phyloP scores from a whole-genome alignment of 2,888 invertebrate species.

The Nasonovia ribisnigri region DNA sequence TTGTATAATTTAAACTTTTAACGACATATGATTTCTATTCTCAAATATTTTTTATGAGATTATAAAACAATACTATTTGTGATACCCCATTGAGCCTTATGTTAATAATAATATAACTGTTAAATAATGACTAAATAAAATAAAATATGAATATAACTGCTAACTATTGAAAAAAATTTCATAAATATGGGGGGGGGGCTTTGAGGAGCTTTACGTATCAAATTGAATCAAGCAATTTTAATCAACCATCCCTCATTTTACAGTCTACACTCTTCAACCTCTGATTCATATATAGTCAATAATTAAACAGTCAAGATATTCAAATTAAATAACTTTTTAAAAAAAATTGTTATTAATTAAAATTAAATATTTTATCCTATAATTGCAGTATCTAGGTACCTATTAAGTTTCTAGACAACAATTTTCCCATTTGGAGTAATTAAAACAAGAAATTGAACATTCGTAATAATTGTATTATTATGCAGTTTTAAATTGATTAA shows the following conservation, averaged over 20 bases:
- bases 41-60: neutral
- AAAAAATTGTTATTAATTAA: constrained; percentile 27
- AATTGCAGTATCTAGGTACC: neutral
- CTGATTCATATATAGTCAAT: neutral
- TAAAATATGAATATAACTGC: neutral
- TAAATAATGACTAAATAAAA: neutral
- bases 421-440: neutral
- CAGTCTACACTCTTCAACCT: neutral
- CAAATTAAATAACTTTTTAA: constrained; percentile 35
- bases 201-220: too few relatives aligned
- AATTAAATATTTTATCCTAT: neutral
- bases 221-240: neutral
- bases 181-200: too few relatives aligned
- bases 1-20: neutral
- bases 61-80: neutral
- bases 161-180: neutral
- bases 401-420: neutral
- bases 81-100: neutral
- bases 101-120: neutral
- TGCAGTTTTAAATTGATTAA: neutral
- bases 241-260: neutral
- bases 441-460: neutral
- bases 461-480: neutral
- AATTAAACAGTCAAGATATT: neutral
- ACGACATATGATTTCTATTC: neutral